phyloP scores from a whole-genome alignment of 35 echinoderm and acorn worm genomes.

The Stichopus chloronotus region DNA sequence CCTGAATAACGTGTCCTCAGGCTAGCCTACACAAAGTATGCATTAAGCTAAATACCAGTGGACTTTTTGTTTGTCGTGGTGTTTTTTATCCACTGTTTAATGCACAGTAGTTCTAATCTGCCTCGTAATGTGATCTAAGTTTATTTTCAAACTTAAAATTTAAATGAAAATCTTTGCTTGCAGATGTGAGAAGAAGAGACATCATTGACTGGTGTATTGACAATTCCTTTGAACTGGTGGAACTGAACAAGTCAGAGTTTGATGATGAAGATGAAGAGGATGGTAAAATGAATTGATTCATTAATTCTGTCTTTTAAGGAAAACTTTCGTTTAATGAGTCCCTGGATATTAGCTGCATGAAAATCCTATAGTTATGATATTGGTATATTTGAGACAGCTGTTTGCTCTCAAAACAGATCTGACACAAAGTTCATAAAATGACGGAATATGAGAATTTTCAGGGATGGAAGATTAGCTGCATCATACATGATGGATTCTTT shows the following conservation, averaged over 20 bases:
- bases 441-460: neutral
- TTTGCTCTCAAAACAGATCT: neutral
- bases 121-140: neutral
- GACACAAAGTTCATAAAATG: neutral
- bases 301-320: no score
- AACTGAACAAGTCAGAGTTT: conserved; percentile 81
- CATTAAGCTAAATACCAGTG: no score
- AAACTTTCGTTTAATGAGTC: no score
- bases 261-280: conserved; percentile 96
- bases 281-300: conserved; percentile 19
- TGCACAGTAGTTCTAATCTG: neutral
- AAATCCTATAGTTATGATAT: no score
- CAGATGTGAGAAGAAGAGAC: conserved; percentile 67
- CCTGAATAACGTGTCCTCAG: no score
- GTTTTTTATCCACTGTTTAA: no score
- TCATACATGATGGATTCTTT: neutral
- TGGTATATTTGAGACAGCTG: neutral
- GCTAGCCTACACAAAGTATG: no score
- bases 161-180: neutral
- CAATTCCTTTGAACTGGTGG: conserved; percentile 92
- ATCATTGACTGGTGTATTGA: conserved; percentile 88
- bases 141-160: neutral
- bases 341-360: no score
- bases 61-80: no score
- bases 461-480: neutral